Base-by-base conservation (phyloP, 2,113 vertebrate species). In the Hippocampus zosterae region DNA sequence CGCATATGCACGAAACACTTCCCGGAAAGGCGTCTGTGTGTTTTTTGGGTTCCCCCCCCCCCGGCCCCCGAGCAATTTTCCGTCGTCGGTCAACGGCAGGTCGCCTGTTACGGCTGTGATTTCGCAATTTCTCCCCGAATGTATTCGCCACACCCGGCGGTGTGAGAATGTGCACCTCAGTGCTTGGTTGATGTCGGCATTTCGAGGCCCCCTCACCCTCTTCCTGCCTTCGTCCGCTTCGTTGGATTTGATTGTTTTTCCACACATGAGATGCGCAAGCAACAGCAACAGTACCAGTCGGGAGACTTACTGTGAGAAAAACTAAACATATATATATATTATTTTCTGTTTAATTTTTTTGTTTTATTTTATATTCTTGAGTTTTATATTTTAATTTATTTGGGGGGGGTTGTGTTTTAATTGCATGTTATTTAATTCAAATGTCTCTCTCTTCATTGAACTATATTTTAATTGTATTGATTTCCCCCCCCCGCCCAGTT, bases 121-220 rank as follows among this genome's bases (percentile, higher is more conserved):
- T 60, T 27, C 16, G 7, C 3, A 12, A 44, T 44, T 37, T 60
- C n/a, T 33, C 5, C 27, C 65, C 57, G 85, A 90, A 90, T 88
- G 87, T 87, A 84, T 75, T 61, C 59, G 74, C 74, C 81, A 68
- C 69, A 23, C 76, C 64, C 11, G 57, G 56, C 18, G 65, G 70
- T 67, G 50, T 46, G 59, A 74, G 79, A 83, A 82, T 79, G 81
- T 87, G 73, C 84, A 84, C 78, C 74, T 77, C 72, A 66, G 79
- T 78, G 77, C 77, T 87, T 67, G 62, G 69, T 68, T 78, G 50
- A 80, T 74, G 63, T 71, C 12, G 65, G 13, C 27, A 33, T 33
- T 33, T 60, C 13, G 9, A 33, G 57, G 27, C 27, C 57, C 57
- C 2, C n/a, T n/a, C 21, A 7, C 50, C 21, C 27, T 8, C 42